Percentiles rank a stretch among this genome's conserved stretches.
These are phyloP conservation scores for Apotomis capreana DNA, from an alignment of 2,888 invertebrate genomes.

Conservation along the genomic window DNA sequence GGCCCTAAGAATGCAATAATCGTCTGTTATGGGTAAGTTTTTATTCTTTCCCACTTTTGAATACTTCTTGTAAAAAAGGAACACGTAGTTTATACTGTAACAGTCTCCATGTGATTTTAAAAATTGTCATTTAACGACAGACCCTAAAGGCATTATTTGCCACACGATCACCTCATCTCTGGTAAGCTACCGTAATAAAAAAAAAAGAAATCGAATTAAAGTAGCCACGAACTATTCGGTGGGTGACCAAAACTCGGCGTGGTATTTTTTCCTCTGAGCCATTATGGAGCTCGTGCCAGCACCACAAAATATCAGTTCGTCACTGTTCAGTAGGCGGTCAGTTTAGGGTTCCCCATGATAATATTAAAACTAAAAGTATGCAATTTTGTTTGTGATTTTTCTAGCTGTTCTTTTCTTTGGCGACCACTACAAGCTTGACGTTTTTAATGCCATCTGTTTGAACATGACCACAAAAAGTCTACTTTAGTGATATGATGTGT, in stretches of 20 bases:
- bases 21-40: no score
- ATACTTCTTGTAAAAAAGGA: no score
- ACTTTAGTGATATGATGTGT: no score
- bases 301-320: constrained; percentile 78
- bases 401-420: no score
- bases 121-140: neutral
- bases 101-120: neutral
- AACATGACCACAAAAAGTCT: no score
- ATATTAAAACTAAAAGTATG: neutral
- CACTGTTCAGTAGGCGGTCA: constrained; percentile 68
- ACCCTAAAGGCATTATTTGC: neutral
- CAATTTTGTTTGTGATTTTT: no score
- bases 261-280: constrained; percentile 61
- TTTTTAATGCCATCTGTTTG: no score
- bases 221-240: constrained; percentile 65
- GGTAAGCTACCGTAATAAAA: constrained; percentile 27
- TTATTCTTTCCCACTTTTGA: no score
- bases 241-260: constrained; percentile 54
- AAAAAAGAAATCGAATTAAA: constrained; percentile 61
- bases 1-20: no score
- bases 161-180: neutral
- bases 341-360: constrained; percentile 55
- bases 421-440: no score
- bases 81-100: no score
- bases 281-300: constrained; percentile 77